These are phyloP conservation scores for Bubo scandiacus DNA, from an alignment of 2,113 vertebrate species.

Conservation along the genomic window DNA sequence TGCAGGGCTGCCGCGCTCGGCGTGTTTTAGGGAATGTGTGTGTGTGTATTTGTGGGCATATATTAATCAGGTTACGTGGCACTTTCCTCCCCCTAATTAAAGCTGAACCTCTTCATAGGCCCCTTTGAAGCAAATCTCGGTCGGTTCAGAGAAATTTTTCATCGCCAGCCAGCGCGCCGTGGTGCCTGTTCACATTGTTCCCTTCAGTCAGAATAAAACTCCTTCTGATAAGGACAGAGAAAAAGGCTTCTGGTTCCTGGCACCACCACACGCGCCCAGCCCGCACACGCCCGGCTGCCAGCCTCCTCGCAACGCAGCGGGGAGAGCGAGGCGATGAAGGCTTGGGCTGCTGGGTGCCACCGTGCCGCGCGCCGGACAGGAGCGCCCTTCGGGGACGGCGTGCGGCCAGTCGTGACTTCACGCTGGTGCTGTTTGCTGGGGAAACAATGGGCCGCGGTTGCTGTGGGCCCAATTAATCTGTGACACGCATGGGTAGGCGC, in stretches of 20 bases:
- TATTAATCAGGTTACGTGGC: slow-evolving; percentile 1
- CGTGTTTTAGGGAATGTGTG: not conserved
- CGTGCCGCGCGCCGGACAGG: not conserved
- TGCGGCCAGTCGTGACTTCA: not conserved
- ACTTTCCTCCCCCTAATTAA: slow-evolving; percentile 38
- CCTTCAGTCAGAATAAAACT: slow-evolving; percentile 31
- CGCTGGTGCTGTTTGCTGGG: not conserved
- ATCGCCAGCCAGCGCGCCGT: not conserved
- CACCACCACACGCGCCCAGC: not conserved
- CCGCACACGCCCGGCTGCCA: not conserved
- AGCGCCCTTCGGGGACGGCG: not conserved
- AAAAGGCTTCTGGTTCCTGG: not conserved
- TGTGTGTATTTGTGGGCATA: not conserved
- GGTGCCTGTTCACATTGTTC: not conserved
- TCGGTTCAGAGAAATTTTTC: slow-evolving; percentile 4
- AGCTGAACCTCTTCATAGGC: slow-evolving; percentile 15
- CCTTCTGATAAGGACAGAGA: not conserved
- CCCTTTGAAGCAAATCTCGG: slow-evolving; percentile 48
- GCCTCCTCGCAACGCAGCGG: accelerated
- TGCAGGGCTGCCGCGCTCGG: not conserved
- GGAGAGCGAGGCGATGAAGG: not conserved
- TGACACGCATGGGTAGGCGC: no score
- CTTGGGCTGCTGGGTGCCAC: no score
- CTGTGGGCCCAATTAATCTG: not conserved
- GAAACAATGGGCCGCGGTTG: not conserved